Evolutionary conservation across 2,888 invertebrate genomes (phyloP).

Genomic region (Schizaphis graminum): DNA sequence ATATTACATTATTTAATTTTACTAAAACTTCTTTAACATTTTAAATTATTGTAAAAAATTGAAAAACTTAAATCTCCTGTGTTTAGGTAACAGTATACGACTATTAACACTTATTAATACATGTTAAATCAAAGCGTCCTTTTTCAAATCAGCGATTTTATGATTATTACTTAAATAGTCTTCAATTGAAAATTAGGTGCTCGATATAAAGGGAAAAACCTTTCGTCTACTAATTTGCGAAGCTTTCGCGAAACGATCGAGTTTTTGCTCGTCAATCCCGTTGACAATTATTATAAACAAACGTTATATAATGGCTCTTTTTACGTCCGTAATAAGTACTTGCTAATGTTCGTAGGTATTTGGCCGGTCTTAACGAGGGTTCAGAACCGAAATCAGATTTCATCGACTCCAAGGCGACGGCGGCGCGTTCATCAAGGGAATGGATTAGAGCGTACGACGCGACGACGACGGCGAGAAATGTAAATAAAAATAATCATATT

Average conservation of each 20-base stretch:
- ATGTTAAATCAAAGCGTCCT: neutral
- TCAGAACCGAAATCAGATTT: neutral
- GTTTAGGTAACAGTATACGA: no score
- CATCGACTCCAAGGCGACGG: neutral
- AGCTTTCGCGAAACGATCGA: neutral
- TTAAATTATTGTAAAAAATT: no score
- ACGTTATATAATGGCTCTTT: slow-evolving; percentile 4
- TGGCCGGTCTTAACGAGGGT: slow-evolving; percentile 17
- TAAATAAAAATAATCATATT: neutral
- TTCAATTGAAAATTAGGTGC: neutral
- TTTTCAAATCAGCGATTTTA: neutral
- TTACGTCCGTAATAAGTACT: slow-evolving; percentile 7
- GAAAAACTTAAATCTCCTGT: no score
- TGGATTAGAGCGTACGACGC: neutral
- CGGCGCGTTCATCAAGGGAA: neutral
- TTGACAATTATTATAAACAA: slow-evolving; percentile 15
- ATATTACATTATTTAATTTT: no score
- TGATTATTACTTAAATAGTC: neutral
- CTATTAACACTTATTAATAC: neutral
- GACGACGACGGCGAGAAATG: neutral
- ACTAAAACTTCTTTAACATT: no score
- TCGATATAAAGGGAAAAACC: neutral
- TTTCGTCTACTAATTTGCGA: neutral
- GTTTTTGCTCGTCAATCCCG: slow-evolving; percentile 56
- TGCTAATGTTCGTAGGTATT: slow-evolving; percentile 22